phyloP scores from a whole-genome alignment of 2,888 invertebrate species.

The Eupsilia transversa region DNA sequence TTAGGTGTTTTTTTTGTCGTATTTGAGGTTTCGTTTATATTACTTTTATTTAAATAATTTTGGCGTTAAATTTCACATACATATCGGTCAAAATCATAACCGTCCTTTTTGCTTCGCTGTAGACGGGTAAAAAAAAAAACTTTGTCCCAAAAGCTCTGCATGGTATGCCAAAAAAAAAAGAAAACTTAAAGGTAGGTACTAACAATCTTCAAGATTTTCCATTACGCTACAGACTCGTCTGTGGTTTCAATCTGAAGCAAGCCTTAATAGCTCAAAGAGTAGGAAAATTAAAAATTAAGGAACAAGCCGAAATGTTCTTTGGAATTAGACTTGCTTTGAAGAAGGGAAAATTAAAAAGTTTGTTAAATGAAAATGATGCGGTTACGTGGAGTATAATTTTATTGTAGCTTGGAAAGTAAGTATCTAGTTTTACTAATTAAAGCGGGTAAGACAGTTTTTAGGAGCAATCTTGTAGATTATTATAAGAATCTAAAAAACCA shows the following conservation, averaged over 20 bases:
- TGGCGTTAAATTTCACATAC: too few relatives aligned
- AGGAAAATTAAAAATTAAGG: slow-evolving; percentile 26
- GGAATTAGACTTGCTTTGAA: slow-evolving; percentile 4
- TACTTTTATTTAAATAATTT: too few relatives aligned
- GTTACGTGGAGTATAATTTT: too few relatives aligned
- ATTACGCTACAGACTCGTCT: not conserved
- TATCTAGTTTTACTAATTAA: not conserved
- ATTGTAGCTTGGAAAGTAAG: not conserved
- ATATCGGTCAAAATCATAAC: too few relatives aligned
- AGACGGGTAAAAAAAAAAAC: not conserved
- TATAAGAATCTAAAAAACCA: not conserved
- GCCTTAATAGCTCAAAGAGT: slow-evolving; percentile 3
- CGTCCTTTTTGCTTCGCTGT: too few relatives aligned
- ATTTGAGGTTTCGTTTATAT: too few relatives aligned
- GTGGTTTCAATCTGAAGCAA: slow-evolving; percentile 10
- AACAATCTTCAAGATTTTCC: slow-evolving; percentile 2
- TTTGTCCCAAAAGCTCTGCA: not conserved
- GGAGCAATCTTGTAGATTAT: not conserved
- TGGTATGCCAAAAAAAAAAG: not conserved
- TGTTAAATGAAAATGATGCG: not conserved
- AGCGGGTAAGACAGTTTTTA: not conserved
- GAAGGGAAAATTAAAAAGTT: slow-evolving; percentile 7
- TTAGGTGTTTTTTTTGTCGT: too few relatives aligned
- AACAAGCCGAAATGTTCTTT: slow-evolving; percentile 1
- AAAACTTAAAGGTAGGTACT: not conserved